Evolutionary conservation across 1,140 invertebrate species (phyloP).

Genomic region (Papilio aristodemus): DNA sequence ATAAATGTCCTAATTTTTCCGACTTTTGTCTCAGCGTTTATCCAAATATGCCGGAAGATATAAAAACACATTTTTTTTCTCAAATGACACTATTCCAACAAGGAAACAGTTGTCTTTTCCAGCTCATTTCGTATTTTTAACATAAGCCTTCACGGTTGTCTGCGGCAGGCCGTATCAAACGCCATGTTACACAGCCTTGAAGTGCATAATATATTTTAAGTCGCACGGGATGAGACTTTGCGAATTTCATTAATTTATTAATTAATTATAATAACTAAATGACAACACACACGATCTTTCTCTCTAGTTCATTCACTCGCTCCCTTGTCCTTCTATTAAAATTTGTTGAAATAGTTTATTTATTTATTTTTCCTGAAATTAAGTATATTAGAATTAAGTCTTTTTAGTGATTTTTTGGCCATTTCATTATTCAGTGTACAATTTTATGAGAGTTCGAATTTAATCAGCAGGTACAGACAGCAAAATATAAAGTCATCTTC

Average conservation of each 20-base stretch:
- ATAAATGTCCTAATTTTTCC: too few relatives aligned
- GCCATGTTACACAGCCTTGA: constrained; percentile 47
- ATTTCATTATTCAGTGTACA: too few relatives aligned
- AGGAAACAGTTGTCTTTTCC: constrained; percentile 13
- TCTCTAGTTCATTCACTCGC: too few relatives aligned
- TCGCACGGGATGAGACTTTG: constrained; percentile 34
- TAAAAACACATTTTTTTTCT: neutral
- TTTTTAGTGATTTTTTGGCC: too few relatives aligned
- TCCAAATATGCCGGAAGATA: neutral
- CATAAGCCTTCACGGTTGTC: constrained; percentile 56
- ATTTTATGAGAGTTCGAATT: too few relatives aligned
- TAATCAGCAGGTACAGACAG: too few relatives aligned
- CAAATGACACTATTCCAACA: neutral
- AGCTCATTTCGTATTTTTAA: constrained; percentile 36
- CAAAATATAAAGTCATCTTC: too few relatives aligned
- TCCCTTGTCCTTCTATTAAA: too few relatives aligned
- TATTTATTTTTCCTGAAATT: too few relatives aligned
- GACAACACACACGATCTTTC: neutral
- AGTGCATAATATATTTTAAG: constrained; percentile 32
- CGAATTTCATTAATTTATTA: neutral
- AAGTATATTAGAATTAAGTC: too few relatives aligned
- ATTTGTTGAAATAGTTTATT: too few relatives aligned
- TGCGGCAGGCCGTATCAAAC: constrained; percentile 47
- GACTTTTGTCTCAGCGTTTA: too few relatives aligned
- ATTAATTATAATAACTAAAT: neutral